phyloP scores from a whole-genome alignment of 1,140 invertebrate genomes.

The Harpegnathos saltator region DNA sequence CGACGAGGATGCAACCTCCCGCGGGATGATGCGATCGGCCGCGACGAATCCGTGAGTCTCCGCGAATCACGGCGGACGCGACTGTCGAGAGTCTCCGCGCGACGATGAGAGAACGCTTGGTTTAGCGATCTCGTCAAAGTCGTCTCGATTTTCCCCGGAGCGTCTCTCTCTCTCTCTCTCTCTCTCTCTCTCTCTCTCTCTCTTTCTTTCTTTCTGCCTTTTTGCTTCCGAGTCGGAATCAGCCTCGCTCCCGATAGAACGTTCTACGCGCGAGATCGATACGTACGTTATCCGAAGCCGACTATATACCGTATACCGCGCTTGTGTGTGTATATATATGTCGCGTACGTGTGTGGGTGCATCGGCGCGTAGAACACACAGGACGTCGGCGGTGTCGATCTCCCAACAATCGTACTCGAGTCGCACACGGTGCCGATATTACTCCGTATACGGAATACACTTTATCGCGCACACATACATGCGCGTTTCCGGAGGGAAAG shows the following conservation, averaged over 20 bases:
- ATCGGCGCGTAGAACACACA: conserved; percentile 8
- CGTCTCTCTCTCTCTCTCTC: background rate
- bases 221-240: conserved; percentile 2
- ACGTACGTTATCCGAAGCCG: conserved; percentile 80
- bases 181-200: too few relatives aligned
- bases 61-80: too few relatives aligned
- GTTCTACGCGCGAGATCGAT: conserved; percentile 79
- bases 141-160: conserved; percentile 22
- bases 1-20: background rate
- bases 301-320: conserved; percentile 72
- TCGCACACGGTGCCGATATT: conserved; percentile 46
- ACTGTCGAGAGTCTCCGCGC: too few relatives aligned
- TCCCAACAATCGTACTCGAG: conserved; percentile 52
- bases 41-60: too few relatives aligned
- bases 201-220: background rate
- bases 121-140: conserved; percentile 32
- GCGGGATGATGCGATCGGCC: too few relatives aligned
- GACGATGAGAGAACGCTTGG: background rate
- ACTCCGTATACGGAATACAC: conserved; percentile 29
- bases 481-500: background rate
- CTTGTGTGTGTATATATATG: conserved; percentile 54
- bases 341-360: conserved; percentile 18
- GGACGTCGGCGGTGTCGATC: conserved; percentile 19
- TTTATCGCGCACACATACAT: conserved; percentile 37
- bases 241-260: conserved; percentile 35